Evolutionary conservation across 2,888 invertebrate genomes (phyloP), one percentile per base, ranked within the genome.

Genomic region (Ypsolopha scabrella): DNA sequence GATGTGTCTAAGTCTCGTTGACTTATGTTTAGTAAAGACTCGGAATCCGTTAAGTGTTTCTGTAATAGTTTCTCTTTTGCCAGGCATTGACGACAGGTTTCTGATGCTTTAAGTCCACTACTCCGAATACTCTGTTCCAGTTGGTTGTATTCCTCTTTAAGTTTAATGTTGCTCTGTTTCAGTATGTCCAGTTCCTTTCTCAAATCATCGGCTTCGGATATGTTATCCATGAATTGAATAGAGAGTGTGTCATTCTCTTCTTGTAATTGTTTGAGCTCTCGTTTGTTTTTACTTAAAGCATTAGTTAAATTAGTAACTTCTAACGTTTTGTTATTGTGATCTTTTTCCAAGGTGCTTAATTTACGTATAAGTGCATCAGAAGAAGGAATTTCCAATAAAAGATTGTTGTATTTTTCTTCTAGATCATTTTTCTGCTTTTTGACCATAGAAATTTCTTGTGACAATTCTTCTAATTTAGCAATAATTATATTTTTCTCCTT

Each of bases 231-330:
- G 2, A 91, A 58, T 64, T 89, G 82, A 41, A 77, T 87, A 0
- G 91, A 90, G 33, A 91, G 68, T 47, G 75, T 70, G 57, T 88
- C 87, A 60, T 88, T 85, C 67, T 89, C 89, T 10, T 72, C 70
- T 68, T 88, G 87, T 54, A 90, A 68, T 34, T 62, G 65, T 51
- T 68, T 60, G 24, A 87, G 57, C 57, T 80, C 58, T 41, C 64
- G 36, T 34, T 53, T 4, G 56, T 72, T 74, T 24, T 46, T 56
- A 24, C 51, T 66, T 8, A 82, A 55, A 8, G 56, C 54, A 37
- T 58, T 60, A 41, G 58, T 66, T 4, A 79, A 56, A 57, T 68
- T 70, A 7, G 55, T 56, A 14, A 75, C 60, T 63, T 76, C 75
- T 34, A 59, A 61, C 9, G 54, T 51, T 64, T 74, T 75, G 8